phyloP scores from a whole-genome alignment of 2,888 invertebrate genomes.

The Phortica magna region DNA sequence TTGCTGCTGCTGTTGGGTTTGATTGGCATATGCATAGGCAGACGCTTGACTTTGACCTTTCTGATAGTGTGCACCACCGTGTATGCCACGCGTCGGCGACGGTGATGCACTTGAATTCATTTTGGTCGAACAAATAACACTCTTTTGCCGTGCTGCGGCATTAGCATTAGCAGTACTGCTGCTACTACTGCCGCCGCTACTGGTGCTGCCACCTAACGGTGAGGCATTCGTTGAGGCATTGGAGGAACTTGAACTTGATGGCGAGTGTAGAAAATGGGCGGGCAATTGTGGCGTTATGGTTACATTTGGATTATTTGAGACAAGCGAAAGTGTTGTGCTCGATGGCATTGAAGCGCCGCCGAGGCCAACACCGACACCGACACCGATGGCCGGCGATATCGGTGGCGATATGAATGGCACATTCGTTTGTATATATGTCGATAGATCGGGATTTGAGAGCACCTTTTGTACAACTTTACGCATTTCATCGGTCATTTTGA shows the following conservation, averaged over 20 bases:
- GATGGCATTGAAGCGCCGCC: slow-evolving; percentile 29
- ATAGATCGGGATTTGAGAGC: slow-evolving; percentile 75
- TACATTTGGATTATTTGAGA: slow-evolving; percentile 75
- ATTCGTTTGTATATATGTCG: slow-evolving; percentile 76
- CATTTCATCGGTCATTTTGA: slow-evolving; percentile 77
- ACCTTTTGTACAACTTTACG: slow-evolving; percentile 76
- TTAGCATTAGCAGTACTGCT: slow-evolving; percentile 3
- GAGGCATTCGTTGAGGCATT: slow-evolving; percentile 65
- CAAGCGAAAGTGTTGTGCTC: slow-evolving; percentile 66
- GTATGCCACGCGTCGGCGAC: slow-evolving; percentile 61
- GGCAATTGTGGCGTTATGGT: slow-evolving; percentile 73
- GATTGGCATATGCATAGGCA: not conserved
- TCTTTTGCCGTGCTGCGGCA: slow-evolving; percentile 68
- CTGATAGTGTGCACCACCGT: slow-evolving; percentile 23
- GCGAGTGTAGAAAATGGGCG: slow-evolving; percentile 67
- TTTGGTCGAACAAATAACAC: slow-evolving; percentile 76
- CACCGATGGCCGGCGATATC: slow-evolving; percentile 73
- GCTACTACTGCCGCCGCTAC: slow-evolving; percentile 38
- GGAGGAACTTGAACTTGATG: slow-evolving; percentile 63
- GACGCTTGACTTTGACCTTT: not conserved
- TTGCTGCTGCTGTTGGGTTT: slow-evolving; percentile 27
- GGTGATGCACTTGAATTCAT: slow-evolving; percentile 51
- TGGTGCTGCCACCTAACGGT: slow-evolving; percentile 50
- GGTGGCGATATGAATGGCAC: slow-evolving; percentile 76
- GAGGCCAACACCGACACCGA: slow-evolving; percentile 44